These are phyloP conservation scores for Anser cygnoides DNA, from an alignment of 2,113 vertebrate species.

Conservation along the genomic window DNA sequence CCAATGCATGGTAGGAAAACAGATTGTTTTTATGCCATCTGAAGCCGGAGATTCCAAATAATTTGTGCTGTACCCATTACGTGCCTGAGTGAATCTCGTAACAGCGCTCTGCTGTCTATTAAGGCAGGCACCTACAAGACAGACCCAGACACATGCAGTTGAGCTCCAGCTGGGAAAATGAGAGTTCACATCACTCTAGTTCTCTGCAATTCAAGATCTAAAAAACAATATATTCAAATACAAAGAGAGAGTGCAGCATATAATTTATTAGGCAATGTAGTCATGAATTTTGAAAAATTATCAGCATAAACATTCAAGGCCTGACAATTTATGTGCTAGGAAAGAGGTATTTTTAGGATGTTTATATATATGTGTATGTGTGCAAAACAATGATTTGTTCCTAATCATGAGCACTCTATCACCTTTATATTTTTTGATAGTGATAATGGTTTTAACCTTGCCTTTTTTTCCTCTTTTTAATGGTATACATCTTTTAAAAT, in stretches of 20 bases:
- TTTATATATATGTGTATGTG: not conserved
- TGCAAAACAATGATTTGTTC: not conserved
- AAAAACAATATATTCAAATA: not conserved
- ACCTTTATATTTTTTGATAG: not conserved
- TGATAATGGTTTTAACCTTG: not conserved
- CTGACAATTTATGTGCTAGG: not conserved
- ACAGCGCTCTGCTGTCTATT: not conserved
- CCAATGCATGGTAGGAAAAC: not conserved
- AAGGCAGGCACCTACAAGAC: not conserved
- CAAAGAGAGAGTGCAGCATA: not conserved
- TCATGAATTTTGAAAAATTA: not conserved
- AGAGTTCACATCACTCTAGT: not conserved
- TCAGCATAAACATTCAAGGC: not conserved
- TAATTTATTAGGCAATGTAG: not conserved
- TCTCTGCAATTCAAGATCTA: not conserved
- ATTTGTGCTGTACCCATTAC: not conserved
- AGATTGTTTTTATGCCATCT: not conserved
- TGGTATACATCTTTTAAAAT: not conserved
- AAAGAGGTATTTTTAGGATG: not conserved
- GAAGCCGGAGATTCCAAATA: not conserved
- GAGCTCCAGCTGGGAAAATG: not conserved
- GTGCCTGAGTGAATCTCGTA: not conserved
- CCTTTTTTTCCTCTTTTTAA: not conserved
- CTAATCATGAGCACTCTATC: not conserved
- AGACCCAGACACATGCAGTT: not conserved